Evolutionary conservation across 2,113 vertebrate species (phyloP).

Genomic region (Cyphomyrus plagiostoma): DNA sequence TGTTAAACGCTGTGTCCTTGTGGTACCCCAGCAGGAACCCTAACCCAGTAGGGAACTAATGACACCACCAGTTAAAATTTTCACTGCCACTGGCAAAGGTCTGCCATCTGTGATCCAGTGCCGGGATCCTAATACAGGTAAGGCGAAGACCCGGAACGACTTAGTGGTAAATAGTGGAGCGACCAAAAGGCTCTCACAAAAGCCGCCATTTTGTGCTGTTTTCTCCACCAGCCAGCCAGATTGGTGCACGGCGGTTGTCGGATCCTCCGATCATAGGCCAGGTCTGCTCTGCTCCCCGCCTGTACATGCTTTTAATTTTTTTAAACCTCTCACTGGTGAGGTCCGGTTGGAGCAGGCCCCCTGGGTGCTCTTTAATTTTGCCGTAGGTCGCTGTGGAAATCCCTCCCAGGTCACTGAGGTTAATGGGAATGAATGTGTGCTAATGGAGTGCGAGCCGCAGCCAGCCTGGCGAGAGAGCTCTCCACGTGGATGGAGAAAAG

Average conservation of each 20-base stretch:
- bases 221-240: background rate
- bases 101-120: background rate
- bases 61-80: background rate
- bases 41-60: background rate
- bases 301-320: background rate
- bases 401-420: background rate
- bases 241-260: background rate
- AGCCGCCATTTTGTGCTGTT: background rate
- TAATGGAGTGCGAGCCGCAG: background rate
- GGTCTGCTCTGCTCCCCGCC: background rate
- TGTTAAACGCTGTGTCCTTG: background rate
- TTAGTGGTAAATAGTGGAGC: background rate
- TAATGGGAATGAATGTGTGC: background rate
- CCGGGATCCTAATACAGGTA: background rate
- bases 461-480: background rate
- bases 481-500: background rate
- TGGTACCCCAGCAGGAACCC: background rate
- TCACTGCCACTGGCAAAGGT: background rate
- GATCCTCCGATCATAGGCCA: background rate
- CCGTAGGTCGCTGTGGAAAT: background rate
- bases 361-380: background rate
- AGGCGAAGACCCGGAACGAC: background rate
- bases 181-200: background rate
- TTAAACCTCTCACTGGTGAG: background rate
- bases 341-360: background rate